These are phyloP conservation scores for Agelastica alni DNA, from an alignment of 2,888 invertebrate genomes.

Conservation along the genomic window DNA sequence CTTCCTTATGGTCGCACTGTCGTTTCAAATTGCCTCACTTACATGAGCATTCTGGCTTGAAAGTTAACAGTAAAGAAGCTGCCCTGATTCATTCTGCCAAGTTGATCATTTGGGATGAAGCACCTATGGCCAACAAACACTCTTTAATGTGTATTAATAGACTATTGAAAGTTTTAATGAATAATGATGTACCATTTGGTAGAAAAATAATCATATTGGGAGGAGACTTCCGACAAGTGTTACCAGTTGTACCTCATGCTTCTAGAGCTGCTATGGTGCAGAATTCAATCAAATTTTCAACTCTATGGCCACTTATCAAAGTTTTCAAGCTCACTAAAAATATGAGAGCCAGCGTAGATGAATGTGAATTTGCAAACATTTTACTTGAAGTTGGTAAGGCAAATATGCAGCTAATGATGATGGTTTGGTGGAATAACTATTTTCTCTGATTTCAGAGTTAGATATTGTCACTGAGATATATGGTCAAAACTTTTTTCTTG, in stretches of 20 bases:
- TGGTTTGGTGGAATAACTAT: neutral
- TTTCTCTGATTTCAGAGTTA: neutral
- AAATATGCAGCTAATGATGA: neutral
- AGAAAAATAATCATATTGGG: neutral
- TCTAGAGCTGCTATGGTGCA: neutral
- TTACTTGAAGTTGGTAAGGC: neutral
- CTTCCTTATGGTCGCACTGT: neutral
- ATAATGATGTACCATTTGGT: neutral
- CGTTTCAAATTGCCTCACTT: neutral
- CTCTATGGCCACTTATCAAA: neutral
- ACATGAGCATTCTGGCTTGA: neutral
- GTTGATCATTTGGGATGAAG: neutral
- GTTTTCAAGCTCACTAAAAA: neutral
- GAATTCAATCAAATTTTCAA: neutral
- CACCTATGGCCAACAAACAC: neutral
- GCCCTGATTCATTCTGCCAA: neutral
- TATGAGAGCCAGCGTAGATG: neutral
- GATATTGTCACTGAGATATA: neutral
- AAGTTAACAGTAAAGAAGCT: neutral
- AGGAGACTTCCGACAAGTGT: neutral
- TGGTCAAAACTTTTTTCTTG: neutral
- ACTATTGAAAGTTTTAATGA: neutral
- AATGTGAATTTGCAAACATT: neutral
- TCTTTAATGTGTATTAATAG: neutral
- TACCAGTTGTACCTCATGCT: neutral